Conservation (phyloP, 2,113 vertebrate species). For the Nycticryphes semicollaris region DNA sequence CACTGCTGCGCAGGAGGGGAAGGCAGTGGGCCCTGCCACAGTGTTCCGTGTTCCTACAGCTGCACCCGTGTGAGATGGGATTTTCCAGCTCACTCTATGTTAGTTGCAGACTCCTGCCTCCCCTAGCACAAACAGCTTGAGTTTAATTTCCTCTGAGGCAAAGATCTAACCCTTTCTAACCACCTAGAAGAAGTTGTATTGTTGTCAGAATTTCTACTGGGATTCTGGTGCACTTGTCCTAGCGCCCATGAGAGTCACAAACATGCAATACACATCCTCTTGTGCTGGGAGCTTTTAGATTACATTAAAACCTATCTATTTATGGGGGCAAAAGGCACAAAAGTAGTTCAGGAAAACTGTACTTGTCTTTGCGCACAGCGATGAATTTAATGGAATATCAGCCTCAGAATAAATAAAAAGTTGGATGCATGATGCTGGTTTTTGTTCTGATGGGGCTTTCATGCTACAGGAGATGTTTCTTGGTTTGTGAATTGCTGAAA, state of each 20-base stretch:
- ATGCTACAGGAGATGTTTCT: slow-evolving; percentile 30
- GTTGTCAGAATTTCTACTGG: background rate
- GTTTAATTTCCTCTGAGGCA: background rate
- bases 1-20: background rate
- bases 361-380: background rate
- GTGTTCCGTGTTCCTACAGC: background rate
- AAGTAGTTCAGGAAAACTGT: slow-evolving; percentile 21
- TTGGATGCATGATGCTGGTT: background rate
- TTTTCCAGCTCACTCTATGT: background rate
- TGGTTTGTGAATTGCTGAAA: background rate
- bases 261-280: slow-evolving; percentile 1
- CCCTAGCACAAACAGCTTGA: background rate
- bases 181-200: background rate
- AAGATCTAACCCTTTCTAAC: background rate
- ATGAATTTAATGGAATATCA: slow-evolving; percentile 53
- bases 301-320: slow-evolving; percentile 31
- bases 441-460: background rate
- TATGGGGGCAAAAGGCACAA: background rate
- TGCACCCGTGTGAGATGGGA: background rate
- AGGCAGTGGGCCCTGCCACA: background rate
- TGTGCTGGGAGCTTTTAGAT: slow-evolving; percentile 17
- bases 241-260: background rate
- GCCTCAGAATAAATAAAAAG: slow-evolving; percentile 10
- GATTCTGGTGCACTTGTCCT: background rate
- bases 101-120: background rate